Evolutionary conservation across 2,113 vertebrate species (phyloP), one percentile per base, ranked within the genome.

Genomic region (Dromaius novaehollandiae): DNA sequence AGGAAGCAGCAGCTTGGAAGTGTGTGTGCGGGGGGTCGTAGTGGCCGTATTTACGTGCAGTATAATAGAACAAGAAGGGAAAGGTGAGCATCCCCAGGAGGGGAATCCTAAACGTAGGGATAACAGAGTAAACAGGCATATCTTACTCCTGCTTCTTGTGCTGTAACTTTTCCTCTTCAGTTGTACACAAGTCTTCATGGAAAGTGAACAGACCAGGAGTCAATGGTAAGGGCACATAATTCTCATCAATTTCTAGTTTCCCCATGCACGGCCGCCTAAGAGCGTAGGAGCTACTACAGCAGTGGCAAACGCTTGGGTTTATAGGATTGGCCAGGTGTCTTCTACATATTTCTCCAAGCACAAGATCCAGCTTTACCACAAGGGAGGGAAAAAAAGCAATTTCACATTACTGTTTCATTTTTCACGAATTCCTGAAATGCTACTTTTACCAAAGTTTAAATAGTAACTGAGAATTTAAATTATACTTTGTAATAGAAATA

Each of bases 111-210:
- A 73, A 55, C 17, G 8, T 3, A 4, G 42, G 7, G 13, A 19
- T 36, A 53, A n/a, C 7, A 21, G 26, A 38, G 19, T 19, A 25
- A 42, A 13, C 6, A 36, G 48, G 9, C 16, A 5, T 5, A 24
- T 7, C 96, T 97, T 96, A 97, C 97, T 95, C 96, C 83, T 88
- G 95, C 88, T 96, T 96, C 88, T 83, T 95, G 34, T n/a, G 89
- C 89, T 94, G 93, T 30, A 93, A 17, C 63, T 86, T 61, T 5
- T 94, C 69, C 53, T 86, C 95, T 20, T 84, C 71, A 0, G 18
- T 69, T 4, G 63, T 87, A 48, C 96, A 97, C 89, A 97, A 51
- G 10, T 95, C 88, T 21, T 80, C 86, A 2, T 79, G 87, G 86
- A 96, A 97, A 11, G 74, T 6, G 69, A 90, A 97, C 11, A 84